Conservation (phyloP, 2,888 invertebrate species). For the Anoncus sp. region DNA sequence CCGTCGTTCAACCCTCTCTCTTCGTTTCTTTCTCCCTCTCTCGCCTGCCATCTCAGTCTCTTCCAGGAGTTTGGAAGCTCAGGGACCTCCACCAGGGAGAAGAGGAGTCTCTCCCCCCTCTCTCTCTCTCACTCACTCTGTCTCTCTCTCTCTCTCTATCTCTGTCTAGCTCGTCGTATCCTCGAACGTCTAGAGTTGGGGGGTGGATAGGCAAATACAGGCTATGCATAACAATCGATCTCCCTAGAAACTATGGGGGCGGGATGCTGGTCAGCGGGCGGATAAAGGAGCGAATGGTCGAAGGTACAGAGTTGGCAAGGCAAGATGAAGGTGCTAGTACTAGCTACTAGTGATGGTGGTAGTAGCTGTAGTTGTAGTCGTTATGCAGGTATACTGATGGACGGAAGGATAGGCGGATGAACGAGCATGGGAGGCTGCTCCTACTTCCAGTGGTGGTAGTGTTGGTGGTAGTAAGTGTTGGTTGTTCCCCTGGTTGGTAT, state of each 20-base stretch:
- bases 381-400: conserved; percentile 45
- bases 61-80: conserved; percentile 42
- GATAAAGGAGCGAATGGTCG: conserved; percentile 75
- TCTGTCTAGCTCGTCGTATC: conserved; percentile 44
- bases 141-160: conserved; percentile 41
- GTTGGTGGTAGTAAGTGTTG: conserved; percentile 38
- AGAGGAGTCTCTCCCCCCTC: background rate
- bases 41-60: conserved; percentile 26
- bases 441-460: conserved; percentile 18
- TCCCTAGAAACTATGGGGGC: conserved; percentile 81
- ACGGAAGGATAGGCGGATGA: conserved; percentile 52
- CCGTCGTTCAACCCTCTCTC: conserved; percentile 58
- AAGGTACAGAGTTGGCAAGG: conserved; percentile 57
- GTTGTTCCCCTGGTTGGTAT: conserved; percentile 49
- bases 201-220: conserved; percentile 82
- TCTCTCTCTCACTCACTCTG: conserved; percentile 33
- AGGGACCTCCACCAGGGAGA: conserved; percentile 23
- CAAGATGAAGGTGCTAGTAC: conserved; percentile 60
- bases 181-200: conserved; percentile 56
- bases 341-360: conserved; percentile 22
- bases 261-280: conserved; percentile 81
- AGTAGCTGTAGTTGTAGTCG: conserved; percentile 51
- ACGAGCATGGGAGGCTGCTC: conserved; percentile 34
- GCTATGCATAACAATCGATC: conserved; percentile 84
- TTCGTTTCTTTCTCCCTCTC: conserved; percentile 25